These are phyloP conservation scores for Phylloscopus whistleri DNA, from an alignment of 2,113 vertebrate species.

Conservation along the genomic window DNA sequence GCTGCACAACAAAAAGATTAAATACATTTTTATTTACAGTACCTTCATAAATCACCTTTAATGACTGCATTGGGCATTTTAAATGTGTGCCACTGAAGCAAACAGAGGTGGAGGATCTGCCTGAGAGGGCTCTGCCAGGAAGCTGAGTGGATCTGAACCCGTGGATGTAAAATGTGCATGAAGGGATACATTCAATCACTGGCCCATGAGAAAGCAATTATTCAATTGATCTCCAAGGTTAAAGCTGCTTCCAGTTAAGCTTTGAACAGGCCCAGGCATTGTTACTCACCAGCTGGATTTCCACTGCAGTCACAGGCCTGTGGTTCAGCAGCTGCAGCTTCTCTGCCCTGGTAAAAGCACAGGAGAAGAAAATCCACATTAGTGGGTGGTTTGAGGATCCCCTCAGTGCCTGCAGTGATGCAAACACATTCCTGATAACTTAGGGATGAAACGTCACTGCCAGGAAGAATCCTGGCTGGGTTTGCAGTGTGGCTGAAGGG, in stretches of 20 bases:
- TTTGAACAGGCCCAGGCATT: neutral
- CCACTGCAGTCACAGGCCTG: conserved; percentile 92
- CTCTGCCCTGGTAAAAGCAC: conserved; percentile 83
- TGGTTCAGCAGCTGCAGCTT: conserved; percentile 95
- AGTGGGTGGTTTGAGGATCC: neutral
- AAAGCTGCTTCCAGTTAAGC: neutral
- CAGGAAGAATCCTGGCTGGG: neutral
- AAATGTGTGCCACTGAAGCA: neutral
- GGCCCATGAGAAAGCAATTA: conserved; percentile 20
- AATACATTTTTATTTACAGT: neutral
- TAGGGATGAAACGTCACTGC: neutral
- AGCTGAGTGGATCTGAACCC: neutral
- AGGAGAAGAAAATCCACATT: neutral
- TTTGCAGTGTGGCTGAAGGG: neutral
- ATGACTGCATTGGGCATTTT: neutral
- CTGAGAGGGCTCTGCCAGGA: neutral
- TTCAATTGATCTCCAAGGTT: neutral
- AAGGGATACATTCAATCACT: neutral
- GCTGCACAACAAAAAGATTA: neutral
- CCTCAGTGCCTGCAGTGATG: neutral
- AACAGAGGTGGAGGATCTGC: neutral
- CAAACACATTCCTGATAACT: neutral
- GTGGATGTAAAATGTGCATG: neutral
- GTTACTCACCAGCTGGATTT: conserved; percentile 92
- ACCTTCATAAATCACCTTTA: neutral